Conservation (phyloP, 1,140 invertebrate genomes). For the Pinna nobilis region DNA sequence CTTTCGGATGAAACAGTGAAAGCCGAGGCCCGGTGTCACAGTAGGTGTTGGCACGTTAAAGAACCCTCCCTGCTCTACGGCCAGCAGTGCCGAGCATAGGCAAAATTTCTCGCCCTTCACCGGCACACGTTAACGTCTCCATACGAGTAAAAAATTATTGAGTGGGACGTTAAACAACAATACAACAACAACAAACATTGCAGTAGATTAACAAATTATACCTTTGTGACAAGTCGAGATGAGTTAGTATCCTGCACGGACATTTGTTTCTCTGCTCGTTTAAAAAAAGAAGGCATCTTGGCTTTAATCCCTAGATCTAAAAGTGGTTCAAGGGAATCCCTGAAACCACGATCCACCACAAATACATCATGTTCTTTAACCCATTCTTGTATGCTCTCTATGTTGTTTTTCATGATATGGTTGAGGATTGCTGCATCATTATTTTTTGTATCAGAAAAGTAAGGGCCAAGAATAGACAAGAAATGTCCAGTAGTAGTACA, state of each 20-base stretch:
- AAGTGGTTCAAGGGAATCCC: slow-evolving; percentile 10
- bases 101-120: too few species aligned
- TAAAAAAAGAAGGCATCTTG: slow-evolving; percentile 12
- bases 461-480: slow-evolving; percentile 3
- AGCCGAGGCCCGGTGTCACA: too few species aligned
- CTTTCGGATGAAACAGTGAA: too few species aligned
- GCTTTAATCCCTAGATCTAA: slow-evolving; percentile 8
- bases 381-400: neutral
- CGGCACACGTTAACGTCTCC: too few species aligned
- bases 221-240: slow-evolving; percentile 15
- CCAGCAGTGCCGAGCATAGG: too few species aligned
- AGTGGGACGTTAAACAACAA: too few species aligned
- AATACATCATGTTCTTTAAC: slow-evolving; percentile 14
- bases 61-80: too few species aligned
- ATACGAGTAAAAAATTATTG: too few species aligned
- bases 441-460: neutral
- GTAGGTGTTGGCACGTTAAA: too few species aligned
- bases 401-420: neutral
- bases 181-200: too few species aligned
- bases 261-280: slow-evolving; percentile 13
- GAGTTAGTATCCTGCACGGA: slow-evolving; percentile 10
- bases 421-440: slow-evolving; percentile 3
- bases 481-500: neutral
- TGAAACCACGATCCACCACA: slow-evolving; percentile 22
- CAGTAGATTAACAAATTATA: too few species aligned